Conservation (phyloP, 2,888 invertebrate species). For the Lithosia quadra region DNA sequence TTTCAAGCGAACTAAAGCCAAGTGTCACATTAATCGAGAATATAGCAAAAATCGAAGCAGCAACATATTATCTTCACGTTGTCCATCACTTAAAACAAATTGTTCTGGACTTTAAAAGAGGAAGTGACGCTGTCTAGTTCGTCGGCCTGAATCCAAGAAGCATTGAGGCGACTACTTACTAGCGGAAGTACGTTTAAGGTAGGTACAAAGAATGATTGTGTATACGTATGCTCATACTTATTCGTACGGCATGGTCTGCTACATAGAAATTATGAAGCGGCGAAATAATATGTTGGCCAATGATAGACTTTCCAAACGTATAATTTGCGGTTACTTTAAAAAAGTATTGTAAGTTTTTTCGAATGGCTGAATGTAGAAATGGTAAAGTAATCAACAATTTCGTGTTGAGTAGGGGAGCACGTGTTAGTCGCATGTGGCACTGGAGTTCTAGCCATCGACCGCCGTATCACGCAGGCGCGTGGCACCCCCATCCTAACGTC, state of each 20-base stretch:
- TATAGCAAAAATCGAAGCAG: slow-evolving; percentile 30
- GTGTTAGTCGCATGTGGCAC: slow-evolving; percentile 75
- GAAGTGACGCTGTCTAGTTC: slow-evolving; percentile 78
- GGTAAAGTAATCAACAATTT: slow-evolving; percentile 36
- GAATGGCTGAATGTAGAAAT: background rate
- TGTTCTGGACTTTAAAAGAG: slow-evolving; percentile 60
- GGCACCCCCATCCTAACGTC: slow-evolving; percentile 63
- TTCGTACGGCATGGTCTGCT: slow-evolving; percentile 29
- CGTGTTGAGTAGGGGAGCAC: slow-evolving; percentile 58
- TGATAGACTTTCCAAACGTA: background rate
- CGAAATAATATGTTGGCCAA: slow-evolving; percentile 10
- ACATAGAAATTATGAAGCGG: slow-evolving; percentile 15
- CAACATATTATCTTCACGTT: slow-evolving; percentile 19
- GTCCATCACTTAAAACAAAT: slow-evolving; percentile 27
- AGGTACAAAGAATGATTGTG: slow-evolving; percentile 51
- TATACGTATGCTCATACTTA: slow-evolving; percentile 39
- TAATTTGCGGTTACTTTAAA: slow-evolving; percentile 4
- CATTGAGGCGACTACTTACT: slow-evolving; percentile 62
- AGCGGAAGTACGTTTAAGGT: slow-evolving; percentile 70
- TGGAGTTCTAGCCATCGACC: slow-evolving; percentile 71
- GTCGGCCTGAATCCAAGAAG: slow-evolving; percentile 76
- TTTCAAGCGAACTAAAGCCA: slow-evolving; percentile 37
- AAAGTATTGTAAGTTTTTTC: slow-evolving; percentile 5
- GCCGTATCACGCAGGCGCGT: slow-evolving; percentile 75
- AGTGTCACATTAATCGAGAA: slow-evolving; percentile 42